Percentiles rank a stretch among this genome's conserved stretches.
phyloP scores from a whole-genome alignment of 2,888 invertebrate genomes.

The Athalia rosae region DNA sequence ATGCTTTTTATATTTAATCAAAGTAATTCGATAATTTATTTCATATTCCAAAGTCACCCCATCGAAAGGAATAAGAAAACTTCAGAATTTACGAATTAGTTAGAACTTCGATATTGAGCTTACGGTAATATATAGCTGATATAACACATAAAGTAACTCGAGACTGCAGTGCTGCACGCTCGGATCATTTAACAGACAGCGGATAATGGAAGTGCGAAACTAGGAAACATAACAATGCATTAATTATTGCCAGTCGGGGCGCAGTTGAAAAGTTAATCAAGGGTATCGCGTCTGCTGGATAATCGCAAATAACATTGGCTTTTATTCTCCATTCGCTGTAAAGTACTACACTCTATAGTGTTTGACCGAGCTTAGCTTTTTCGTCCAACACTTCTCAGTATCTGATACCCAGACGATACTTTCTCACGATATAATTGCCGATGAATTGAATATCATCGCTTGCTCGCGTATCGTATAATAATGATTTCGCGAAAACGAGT shows the following conservation, averaged over 20 bases:
- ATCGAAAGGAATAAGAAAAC: conserved; percentile 58
- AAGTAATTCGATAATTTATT: conserved; percentile 65
- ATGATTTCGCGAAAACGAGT: conserved; percentile 1
- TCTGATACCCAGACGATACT: background rate
- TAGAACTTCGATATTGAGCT: conserved; percentile 14
- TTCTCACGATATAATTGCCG: background rate
- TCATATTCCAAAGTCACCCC: conserved; percentile 56
- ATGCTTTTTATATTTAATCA: conserved; percentile 60
- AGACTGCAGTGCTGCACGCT: conserved; percentile 53
- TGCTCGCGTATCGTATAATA: background rate
- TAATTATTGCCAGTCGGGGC: conserved; percentile 18
- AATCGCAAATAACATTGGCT: conserved; percentile 23
- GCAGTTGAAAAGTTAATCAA: conserved; percentile 32
- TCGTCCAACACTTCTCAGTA: conserved; percentile 1
- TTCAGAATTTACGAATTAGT: conserved; percentile 60
- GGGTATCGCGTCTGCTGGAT: conserved; percentile 4
- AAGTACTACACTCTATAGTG: conserved; percentile 1
- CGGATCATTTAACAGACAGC: background rate
- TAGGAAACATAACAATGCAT: conserved; percentile 33
- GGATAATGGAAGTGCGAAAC: background rate
- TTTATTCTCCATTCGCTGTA: background rate
- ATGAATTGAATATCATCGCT: background rate
- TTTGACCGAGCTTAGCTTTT: background rate
- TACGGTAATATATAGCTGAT: background rate
- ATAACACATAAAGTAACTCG: conserved; percentile 33